Conservation (phyloP, 2,888 invertebrate genomes). For the Exocentrus adspersus region DNA sequence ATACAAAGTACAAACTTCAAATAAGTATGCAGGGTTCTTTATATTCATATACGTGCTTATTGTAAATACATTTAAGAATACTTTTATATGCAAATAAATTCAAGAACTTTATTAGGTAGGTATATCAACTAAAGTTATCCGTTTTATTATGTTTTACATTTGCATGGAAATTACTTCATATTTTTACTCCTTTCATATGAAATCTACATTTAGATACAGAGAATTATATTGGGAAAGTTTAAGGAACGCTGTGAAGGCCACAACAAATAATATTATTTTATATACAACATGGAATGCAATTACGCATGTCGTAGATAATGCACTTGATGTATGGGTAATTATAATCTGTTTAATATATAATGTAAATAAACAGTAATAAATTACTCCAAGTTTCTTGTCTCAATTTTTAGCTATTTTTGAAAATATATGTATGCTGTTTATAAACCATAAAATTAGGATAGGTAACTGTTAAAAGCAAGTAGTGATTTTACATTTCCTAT, state of each 20-base stretch:
- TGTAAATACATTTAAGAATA: constrained; percentile 10
- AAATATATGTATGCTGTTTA: too few relatives aligned
- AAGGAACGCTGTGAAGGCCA: constrained; percentile 9
- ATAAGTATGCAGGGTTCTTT: constrained; percentile 1
- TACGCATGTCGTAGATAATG: too few relatives aligned
- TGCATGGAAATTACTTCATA: constrained; percentile 28
- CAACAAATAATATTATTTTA: not conserved
- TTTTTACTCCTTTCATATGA: constrained; percentile 21
- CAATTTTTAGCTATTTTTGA: too few relatives aligned
- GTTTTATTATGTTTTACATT: constrained; percentile 23
- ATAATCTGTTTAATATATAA: too few relatives aligned
- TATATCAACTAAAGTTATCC: constrained; percentile 28
- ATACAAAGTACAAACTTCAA: constrained; percentile 11
- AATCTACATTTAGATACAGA: constrained; percentile 25
- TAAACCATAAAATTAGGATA: too few relatives aligned
- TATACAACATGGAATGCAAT: not conserved
- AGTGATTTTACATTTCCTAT: too few relatives aligned
- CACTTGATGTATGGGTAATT: too few relatives aligned
- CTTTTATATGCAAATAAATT: constrained; percentile 28
- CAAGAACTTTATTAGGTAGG: constrained; percentile 27
- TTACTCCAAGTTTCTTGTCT: too few relatives aligned
- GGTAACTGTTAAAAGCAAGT: too few relatives aligned
- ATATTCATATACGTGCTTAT: constrained; percentile 5
- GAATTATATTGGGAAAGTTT: constrained; percentile 23
- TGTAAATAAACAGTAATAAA: too few relatives aligned